phyloP scores from a whole-genome alignment of 2,888 invertebrate species.

The Cephus pulcher region DNA sequence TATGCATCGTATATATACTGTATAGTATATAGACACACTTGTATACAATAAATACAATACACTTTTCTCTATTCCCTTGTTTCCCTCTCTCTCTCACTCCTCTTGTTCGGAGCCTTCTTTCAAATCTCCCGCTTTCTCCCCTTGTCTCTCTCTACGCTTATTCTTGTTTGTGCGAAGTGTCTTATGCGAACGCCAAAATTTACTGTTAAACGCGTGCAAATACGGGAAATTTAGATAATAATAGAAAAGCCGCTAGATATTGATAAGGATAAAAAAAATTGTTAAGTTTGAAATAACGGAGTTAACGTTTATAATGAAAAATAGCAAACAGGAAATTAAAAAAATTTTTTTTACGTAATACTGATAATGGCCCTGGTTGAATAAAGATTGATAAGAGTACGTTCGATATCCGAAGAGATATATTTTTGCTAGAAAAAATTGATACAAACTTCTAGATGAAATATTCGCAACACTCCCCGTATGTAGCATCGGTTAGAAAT shows the following conservation, averaged over 20 bases:
- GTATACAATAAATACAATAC: not conserved
- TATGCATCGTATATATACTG: not conserved
- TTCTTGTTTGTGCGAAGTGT: not conserved
- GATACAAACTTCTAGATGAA: not conserved
- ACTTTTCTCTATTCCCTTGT: not conserved
- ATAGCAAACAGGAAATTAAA: not conserved
- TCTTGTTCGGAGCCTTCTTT: not conserved
- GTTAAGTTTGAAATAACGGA: not conserved
- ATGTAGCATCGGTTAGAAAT: not conserved
- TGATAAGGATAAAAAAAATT: not conserved
- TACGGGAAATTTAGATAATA: not conserved
- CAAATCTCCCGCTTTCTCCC: not conserved
- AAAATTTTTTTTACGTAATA: not conserved
- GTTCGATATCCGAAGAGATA: conserved; percentile 2
- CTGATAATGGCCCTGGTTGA: not conserved
- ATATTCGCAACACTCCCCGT: not conserved
- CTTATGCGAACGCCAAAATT: not conserved
- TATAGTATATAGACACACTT: not conserved
- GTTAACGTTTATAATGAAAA: not conserved
- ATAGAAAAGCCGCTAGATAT: no score
- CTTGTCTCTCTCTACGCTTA: not conserved
- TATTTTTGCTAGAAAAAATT: not conserved
- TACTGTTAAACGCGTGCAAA: not conserved
- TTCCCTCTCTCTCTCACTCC: not conserved
- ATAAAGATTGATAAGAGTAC: conserved; percentile 24